phyloP scores from a whole-genome alignment of 2,888 invertebrate species.

The Muscina levida region DNA sequence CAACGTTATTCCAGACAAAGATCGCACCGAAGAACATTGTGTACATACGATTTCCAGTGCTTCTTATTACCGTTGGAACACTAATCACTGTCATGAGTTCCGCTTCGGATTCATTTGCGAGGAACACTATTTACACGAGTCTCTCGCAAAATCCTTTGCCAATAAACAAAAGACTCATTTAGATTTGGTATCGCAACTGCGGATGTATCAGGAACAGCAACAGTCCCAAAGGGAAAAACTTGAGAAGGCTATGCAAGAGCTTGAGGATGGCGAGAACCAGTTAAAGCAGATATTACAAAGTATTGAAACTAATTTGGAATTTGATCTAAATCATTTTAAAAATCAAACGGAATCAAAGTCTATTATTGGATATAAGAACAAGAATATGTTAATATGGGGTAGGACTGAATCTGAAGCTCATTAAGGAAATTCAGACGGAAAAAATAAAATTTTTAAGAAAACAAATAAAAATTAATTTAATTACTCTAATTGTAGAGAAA shows the following conservation, averaged over 20 bases:
- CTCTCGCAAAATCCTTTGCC: neutral
- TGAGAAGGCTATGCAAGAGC: neutral
- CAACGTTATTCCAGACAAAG: neutral
- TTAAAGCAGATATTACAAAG: neutral
- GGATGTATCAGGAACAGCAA: slow-evolving; percentile 5
- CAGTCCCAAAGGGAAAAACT: neutral
- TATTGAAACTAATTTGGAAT: slow-evolving; percentile 22
- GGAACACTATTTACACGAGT: neutral
- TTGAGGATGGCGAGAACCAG: neutral
- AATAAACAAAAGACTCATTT: too few species aligned
- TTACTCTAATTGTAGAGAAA: too few species aligned
- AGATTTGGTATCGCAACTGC: too few species aligned
- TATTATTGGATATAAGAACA: too few species aligned
- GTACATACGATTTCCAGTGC: neutral
- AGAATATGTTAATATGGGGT: too few species aligned
- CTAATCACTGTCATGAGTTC: neutral
- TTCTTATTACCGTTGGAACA: neutral
- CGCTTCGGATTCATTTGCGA: slow-evolving; percentile 4
- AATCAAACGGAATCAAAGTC: slow-evolving; percentile 6
- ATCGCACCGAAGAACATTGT: neutral
- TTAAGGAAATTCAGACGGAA: too few species aligned
- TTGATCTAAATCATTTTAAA: slow-evolving; percentile 16
- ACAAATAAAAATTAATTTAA: too few species aligned
- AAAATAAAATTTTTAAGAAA: too few species aligned
- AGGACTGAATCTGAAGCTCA: too few species aligned